Conservation (phyloP, 64 coral and sea anemone genomes). For the Acropora tenuis region DNA sequence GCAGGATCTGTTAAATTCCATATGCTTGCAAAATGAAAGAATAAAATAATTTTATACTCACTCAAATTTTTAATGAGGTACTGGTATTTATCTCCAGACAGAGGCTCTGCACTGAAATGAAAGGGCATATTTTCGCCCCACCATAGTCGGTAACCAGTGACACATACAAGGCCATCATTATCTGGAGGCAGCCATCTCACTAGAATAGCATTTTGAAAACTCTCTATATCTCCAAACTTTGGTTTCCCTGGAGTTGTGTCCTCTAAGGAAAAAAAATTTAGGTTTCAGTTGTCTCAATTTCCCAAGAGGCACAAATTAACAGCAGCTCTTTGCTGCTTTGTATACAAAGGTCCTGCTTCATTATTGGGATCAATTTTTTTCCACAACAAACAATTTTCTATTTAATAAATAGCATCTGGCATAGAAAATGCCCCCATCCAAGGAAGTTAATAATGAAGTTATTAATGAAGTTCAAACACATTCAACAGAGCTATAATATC, state of each 20-base stretch:
- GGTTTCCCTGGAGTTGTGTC: constrained; percentile 39
- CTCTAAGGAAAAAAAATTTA: background rate
- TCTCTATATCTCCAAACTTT: background rate
- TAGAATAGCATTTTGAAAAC: constrained; percentile 1
- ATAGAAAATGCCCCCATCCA: too few relatives aligned
- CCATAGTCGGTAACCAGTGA: constrained; percentile 45
- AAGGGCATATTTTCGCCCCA: constrained; percentile 49
- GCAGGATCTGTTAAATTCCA: too few relatives aligned
- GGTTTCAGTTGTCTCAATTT: background rate
- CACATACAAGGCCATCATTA: constrained; percentile 46
- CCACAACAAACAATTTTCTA: too few relatives aligned
- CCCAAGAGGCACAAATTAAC: background rate
- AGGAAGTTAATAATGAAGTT: too few relatives aligned
- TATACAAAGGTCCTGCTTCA: too few relatives aligned
- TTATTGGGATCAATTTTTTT: too few relatives aligned
- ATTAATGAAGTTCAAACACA: too few relatives aligned
- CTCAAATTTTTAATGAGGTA: constrained; percentile 36
- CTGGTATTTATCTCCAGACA: background rate
- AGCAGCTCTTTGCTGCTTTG: too few relatives aligned
- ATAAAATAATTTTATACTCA: background rate
- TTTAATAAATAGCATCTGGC: too few relatives aligned
- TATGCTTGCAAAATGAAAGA: too few relatives aligned
- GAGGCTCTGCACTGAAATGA: background rate
- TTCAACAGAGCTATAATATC: too few relatives aligned
- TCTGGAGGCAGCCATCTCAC: constrained; percentile 52